These are phyloP conservation scores for Drosophila repletoides DNA, from an alignment of 1,140 invertebrate genomes.

Conservation along the genomic window DNA sequence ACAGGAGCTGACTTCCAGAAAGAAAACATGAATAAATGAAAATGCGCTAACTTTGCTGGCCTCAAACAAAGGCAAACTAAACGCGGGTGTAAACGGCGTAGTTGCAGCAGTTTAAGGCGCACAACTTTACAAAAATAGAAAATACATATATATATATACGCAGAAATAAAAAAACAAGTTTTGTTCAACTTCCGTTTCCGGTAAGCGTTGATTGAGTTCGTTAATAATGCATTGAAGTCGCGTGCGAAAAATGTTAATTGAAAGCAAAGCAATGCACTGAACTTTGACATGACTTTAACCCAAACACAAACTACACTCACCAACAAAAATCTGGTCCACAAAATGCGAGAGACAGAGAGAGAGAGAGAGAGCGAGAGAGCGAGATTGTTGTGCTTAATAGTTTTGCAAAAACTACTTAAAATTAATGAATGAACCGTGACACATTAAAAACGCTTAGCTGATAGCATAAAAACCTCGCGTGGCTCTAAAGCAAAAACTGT, in stretches of 20 bases:
- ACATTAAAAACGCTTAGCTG: slow-evolving; percentile 62
- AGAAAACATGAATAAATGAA: slow-evolving; percentile 77
- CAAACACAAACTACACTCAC: background rate
- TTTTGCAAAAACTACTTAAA: slow-evolving; percentile 67
- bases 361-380: background rate
- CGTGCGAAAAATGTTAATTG: slow-evolving; percentile 49
- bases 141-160: background rate
- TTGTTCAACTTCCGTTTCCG: slow-evolving; percentile 58
- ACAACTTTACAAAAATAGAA: slow-evolving; percentile 5
- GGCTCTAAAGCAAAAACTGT: slow-evolving; percentile 15
- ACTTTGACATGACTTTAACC: background rate
- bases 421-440: slow-evolving; percentile 75
- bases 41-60: slow-evolving; percentile 68
- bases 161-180: slow-evolving; percentile 21
- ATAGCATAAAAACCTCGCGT: slow-evolving; percentile 54
- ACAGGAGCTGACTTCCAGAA: slow-evolving; percentile 22
- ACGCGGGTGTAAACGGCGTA: slow-evolving; percentile 64
- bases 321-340: slow-evolving; percentile 38
- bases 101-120: slow-evolving; percentile 12
- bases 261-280: slow-evolving; percentile 29
- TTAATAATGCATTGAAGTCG: slow-evolving; percentile 64
- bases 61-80: slow-evolving; percentile 70
- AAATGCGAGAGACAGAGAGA: too few relatives aligned
- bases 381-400: slow-evolving; percentile 66
- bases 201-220: slow-evolving; percentile 62